A percentile compares a stretch with the other conserved stretches of the same genome.
These are phyloP conservation scores for Oopsacas minuta DNA, from an alignment of 37 sponge, comb jelly and placozoan genomes.

Conservation along the genomic window DNA sequence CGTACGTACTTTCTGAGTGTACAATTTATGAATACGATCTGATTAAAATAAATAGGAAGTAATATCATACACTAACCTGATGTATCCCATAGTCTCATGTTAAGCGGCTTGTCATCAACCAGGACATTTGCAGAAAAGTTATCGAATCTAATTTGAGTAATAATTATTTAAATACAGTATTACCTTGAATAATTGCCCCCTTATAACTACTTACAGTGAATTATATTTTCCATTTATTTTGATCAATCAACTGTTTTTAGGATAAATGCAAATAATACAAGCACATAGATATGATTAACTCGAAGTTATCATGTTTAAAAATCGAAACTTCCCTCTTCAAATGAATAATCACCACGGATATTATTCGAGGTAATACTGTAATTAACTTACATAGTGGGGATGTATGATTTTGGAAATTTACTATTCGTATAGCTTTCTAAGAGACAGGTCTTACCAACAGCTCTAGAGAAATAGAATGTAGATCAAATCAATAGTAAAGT, in stretches of 20 bases:
- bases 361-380: no score
- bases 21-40: background rate
- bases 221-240: background rate
- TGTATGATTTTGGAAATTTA: background rate
- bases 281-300: no score
- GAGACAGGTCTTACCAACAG: background rate
- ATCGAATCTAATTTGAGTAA: slow-evolving; percentile 14
- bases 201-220: no score
- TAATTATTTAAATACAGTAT: no score
- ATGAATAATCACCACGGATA: no score
- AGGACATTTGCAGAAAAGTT: background rate
- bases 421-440: background rate
- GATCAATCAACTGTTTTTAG: no score
- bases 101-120: background rate
- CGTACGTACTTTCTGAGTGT: no score
- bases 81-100: background rate
- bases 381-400: background rate
- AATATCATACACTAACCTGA: background rate
- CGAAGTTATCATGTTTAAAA: no score
- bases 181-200: no score
- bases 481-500: background rate
- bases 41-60: background rate
- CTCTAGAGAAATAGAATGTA: background rate
- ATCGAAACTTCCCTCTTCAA: no score
- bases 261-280: no score